Percentiles rank a stretch among this genome's conserved stretches.
Conservation (phyloP, 2,888 invertebrate species). For the Chironomus riparius region DNA sequence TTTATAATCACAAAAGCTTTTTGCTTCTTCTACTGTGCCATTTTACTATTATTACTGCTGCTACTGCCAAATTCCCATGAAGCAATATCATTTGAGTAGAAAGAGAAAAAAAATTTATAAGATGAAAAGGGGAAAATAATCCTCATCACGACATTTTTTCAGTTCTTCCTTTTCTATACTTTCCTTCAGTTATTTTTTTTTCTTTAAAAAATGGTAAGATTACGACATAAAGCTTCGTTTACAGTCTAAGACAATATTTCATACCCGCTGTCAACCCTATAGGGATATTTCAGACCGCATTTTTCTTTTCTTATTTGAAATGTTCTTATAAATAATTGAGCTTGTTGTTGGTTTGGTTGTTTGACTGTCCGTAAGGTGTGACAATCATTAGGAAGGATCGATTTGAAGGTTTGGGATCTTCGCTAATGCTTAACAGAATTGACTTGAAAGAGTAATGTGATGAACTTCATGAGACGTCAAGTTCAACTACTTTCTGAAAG, state of each 20-base stretch:
- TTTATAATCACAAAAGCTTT: background rate
- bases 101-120: background rate
- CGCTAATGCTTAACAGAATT: too few relatives aligned
- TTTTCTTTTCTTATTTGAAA: background rate
- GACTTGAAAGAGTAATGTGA: too few relatives aligned
- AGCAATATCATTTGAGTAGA: conserved; percentile 1
- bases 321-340: too few relatives aligned
- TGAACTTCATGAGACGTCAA: too few relatives aligned
- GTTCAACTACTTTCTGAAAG: too few relatives aligned
- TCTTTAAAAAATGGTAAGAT: conserved; percentile 2
- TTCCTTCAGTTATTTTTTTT: background rate
- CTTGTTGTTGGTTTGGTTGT: too few relatives aligned
- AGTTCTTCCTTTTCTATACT: background rate
- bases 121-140: conserved; percentile 7
- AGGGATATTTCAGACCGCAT: conserved; percentile 6
- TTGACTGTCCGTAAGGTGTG: too few relatives aligned
- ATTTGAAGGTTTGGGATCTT: too few relatives aligned
- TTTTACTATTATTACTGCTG: background rate
- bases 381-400: too few relatives aligned
- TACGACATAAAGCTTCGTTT: conserved; percentile 15
- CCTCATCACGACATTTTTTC: conserved; percentile 4
- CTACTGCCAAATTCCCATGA: conserved; percentile 1
- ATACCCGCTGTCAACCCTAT: conserved; percentile 11
- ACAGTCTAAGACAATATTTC: conserved; percentile 16
- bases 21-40: background rate